Conservation (phyloP, 1,140 invertebrate genomes). For the Sinella curviseta region DNA sequence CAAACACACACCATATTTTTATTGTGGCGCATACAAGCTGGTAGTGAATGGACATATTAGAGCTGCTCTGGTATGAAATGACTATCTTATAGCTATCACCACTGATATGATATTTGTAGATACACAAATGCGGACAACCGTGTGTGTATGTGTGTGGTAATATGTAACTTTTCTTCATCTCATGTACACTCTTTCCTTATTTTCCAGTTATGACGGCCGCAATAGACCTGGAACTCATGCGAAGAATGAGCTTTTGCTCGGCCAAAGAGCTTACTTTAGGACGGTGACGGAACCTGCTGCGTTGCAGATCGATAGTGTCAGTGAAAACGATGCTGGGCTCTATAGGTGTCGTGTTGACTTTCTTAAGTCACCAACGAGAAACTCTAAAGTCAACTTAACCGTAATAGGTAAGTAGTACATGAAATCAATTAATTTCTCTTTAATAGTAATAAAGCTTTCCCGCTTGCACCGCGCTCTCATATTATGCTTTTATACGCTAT, state of each 20-base stretch:
- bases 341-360: conserved; percentile 81
- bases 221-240: conserved; percentile 60
- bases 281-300: conserved; percentile 60
- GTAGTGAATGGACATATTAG: too few relatives aligned
- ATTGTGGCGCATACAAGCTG: too few relatives aligned
- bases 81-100: too few relatives aligned
- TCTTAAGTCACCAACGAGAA: conserved; percentile 74
- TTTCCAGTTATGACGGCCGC: conserved; percentile 65
- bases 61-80: too few relatives aligned
- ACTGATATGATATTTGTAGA: too few relatives aligned
- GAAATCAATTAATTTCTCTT: conserved; percentile 8
- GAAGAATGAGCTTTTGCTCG: conserved; percentile 61
- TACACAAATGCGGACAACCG: too few relatives aligned
- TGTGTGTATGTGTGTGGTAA: too few relatives aligned
- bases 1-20: too few relatives aligned
- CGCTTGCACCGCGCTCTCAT: too few relatives aligned
- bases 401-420: conserved; percentile 72
- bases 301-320: conserved; percentile 64
- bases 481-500: too few relatives aligned
- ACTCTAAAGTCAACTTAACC: conserved; percentile 73
- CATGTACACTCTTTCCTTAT: conserved; percentile 3
- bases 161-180: too few relatives aligned
- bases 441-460: not conserved
- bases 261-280: conserved; percentile 62
- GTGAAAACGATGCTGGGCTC: conserved; percentile 69